A percentile compares a stretch with the other conserved stretches of the same genome.
Conservation (phyloP, 2,888 invertebrate species). For the Drosophila falleni region DNA sequence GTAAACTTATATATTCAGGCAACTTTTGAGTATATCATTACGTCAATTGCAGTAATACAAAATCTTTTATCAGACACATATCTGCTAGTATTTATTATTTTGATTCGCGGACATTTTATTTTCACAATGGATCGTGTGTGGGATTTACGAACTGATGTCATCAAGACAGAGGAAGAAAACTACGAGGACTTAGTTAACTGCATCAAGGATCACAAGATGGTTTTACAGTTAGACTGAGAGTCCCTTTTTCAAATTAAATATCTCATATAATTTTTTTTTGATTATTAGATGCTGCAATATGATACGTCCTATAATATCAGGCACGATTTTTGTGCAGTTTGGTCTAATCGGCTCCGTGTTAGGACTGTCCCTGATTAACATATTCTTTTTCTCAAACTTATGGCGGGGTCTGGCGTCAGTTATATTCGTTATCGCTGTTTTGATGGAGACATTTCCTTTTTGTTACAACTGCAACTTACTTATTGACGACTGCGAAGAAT, state of each 20-base stretch:
- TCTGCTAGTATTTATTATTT: not conserved
- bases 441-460: not conserved
- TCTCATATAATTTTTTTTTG: not conserved
- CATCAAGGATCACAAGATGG: not conserved
- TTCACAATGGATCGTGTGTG: not conserved
- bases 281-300: not conserved
- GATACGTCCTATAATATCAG: not conserved
- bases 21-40: not conserved
- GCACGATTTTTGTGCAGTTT: not conserved
- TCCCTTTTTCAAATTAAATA: not conserved
- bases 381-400: not conserved
- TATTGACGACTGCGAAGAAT: not conserved
- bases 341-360: not conserved
- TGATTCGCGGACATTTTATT: not conserved
- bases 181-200: not conserved
- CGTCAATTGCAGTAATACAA: not conserved
- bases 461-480: conserved; percentile 1
- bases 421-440: not conserved
- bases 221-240: not conserved
- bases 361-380: not conserved
- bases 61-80: not conserved
- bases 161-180: not conserved
- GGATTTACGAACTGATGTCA: not conserved
- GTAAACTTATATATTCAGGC: not conserved
- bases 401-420: not conserved